Percentiles rank a stretch among this genome's conserved stretches.
These are phyloP conservation scores for Atta colombica DNA, from an alignment of 1,140 invertebrate species.

Conservation along the genomic window DNA sequence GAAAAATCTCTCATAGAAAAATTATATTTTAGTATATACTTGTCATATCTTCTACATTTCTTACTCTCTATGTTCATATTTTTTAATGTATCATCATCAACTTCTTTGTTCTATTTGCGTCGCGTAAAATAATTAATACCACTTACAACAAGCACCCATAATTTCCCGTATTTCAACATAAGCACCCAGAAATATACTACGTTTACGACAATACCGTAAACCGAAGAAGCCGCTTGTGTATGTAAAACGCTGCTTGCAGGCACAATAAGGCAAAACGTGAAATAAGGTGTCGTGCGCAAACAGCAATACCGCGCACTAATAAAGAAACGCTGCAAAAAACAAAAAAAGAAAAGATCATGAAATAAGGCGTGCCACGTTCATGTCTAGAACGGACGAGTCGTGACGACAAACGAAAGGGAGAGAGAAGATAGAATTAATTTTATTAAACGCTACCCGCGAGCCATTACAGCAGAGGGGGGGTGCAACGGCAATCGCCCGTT, in stretches of 20 bases:
- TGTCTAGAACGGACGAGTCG: constrained; percentile 29
- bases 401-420: constrained; percentile 13
- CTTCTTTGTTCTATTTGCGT: not conserved
- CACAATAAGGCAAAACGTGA: constrained; percentile 25
- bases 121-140: constrained; percentile 38
- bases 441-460: constrained; percentile 72
- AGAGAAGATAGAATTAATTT: constrained; percentile 72
- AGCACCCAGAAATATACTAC: not conserved
- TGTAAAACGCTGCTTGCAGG: constrained; percentile 30
- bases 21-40: not conserved
- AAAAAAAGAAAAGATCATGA: constrained; percentile 25
- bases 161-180: constrained; percentile 36
- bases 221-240: constrained; percentile 22
- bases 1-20: not conserved
- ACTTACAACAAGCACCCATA: constrained; percentile 13
- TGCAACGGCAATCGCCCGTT: constrained; percentile 65
- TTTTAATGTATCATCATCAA: constrained; percentile 5
- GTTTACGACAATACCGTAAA: constrained; percentile 40
- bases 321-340: constrained; percentile 2
- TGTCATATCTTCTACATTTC: not conserved
- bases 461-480: constrained; percentile 43
- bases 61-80: not conserved
- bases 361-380: constrained; percentile 64
- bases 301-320: constrained; percentile 21
- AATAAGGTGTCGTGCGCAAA: constrained; percentile 48